phyloP scores from a whole-genome alignment of 2,113 vertebrate species.

The Haplochromis vanheusdeni region DNA sequence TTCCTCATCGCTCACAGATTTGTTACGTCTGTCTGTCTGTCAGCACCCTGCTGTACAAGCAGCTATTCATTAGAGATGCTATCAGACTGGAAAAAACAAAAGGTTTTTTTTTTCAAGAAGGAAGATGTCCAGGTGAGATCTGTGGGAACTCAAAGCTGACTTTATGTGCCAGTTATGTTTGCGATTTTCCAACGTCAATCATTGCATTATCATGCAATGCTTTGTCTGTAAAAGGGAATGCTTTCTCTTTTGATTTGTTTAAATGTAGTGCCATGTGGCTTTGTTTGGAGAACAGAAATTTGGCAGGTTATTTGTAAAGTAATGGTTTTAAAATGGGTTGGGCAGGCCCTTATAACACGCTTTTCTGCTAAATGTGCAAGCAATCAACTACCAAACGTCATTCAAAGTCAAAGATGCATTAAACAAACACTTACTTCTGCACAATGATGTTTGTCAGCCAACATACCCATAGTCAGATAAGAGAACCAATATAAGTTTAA shows the following conservation, averaged over 20 bases:
- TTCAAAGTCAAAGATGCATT: not conserved
- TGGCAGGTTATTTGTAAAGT: not conserved
- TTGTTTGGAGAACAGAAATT: not conserved
- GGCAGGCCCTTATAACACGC: not conserved
- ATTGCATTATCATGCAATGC: not conserved
- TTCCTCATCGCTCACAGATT: not conserved
- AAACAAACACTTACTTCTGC: not conserved
- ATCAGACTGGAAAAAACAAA: not conserved
- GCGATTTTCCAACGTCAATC: not conserved
- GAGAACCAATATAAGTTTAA: not conserved
- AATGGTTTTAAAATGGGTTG: not conserved
- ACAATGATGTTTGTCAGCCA: not conserved
- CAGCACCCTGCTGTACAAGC: not conserved
- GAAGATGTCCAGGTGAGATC: not conserved
- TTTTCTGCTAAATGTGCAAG: not conserved
- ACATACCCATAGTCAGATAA: not conserved
- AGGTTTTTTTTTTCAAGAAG: not conserved
- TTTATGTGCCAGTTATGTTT: not conserved
- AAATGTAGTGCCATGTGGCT: not conserved
- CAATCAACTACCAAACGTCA: not conserved
- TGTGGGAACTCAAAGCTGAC: not conserved
- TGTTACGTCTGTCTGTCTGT: not conserved
- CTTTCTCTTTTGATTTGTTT: not conserved
- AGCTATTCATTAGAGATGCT: not conserved
- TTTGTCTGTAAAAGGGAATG: not conserved